A percentile compares a stretch with the other conserved stretches of the same genome.
Conservation (phyloP, 2,888 invertebrate genomes). For the Lasioglossum leucozonium region DNA sequence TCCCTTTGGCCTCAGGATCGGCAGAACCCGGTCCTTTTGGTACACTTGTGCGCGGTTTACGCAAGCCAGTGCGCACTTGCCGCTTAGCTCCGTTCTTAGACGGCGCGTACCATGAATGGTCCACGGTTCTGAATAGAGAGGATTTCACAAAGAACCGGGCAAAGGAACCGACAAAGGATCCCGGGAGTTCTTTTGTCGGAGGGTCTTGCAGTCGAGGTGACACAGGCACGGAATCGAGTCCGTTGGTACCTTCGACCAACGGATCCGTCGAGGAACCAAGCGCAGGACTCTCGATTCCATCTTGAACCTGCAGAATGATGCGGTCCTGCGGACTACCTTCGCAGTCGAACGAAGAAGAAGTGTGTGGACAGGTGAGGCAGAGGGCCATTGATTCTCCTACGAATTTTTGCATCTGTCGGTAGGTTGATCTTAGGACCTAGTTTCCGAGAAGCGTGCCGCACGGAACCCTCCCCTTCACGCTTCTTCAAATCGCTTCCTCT, state of each 20-base stretch:
- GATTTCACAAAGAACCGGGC: constrained; percentile 78
- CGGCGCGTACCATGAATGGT: constrained; percentile 77
- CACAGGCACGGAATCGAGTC: constrained; percentile 75
- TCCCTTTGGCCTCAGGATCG: constrained; percentile 29
- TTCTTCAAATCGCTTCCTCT: constrained; percentile 51
- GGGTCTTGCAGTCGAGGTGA: constrained; percentile 79
- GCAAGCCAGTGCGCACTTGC: constrained; percentile 83
- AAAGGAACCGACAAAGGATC: constrained; percentile 82
- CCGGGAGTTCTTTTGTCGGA: constrained; percentile 78
- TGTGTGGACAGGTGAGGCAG: constrained; percentile 82
- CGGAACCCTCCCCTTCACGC: constrained; percentile 63
- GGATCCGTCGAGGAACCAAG: neutral
- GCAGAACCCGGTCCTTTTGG: constrained; percentile 45
- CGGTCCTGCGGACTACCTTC: constrained; percentile 55
- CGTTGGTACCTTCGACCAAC: constrained; percentile 11
- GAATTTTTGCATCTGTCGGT: constrained; percentile 83
- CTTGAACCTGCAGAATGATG: constrained; percentile 58
- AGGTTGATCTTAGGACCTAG: constrained; percentile 77
- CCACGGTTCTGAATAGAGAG: constrained; percentile 76
- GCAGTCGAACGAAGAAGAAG: constrained; percentile 63
- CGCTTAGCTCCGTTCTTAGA: constrained; percentile 62
- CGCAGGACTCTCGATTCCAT: constrained; percentile 28
- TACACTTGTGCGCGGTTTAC: constrained; percentile 82
- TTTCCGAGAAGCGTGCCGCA: constrained; percentile 80
- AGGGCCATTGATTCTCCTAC: constrained; percentile 77